Evolutionary conservation across 1,140 invertebrate genomes (phyloP).

Genomic region (Zaprionus tsacasi): DNA sequence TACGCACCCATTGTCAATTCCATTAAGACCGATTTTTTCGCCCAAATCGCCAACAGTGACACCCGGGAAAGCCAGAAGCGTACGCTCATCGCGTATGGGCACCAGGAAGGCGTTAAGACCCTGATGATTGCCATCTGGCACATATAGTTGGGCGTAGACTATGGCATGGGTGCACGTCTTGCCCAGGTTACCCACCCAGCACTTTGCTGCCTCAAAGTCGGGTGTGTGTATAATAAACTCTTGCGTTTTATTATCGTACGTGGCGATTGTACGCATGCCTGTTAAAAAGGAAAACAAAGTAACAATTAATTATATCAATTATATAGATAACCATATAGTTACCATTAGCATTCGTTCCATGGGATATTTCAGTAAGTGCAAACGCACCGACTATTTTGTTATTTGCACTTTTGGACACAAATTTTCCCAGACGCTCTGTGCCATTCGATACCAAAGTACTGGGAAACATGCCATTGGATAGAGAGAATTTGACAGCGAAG

Average conservation of each 20-base stretch:
- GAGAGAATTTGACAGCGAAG: slow-evolving; percentile 87
- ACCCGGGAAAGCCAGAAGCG: slow-evolving; percentile 89
- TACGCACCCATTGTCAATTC: slow-evolving; percentile 91
- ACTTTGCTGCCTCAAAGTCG: slow-evolving; percentile 94
- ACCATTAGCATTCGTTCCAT: slow-evolving; percentile 91
- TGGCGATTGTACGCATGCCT: slow-evolving; percentile 92
- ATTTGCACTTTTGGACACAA: slow-evolving; percentile 86
- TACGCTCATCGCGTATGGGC: slow-evolving; percentile 90
- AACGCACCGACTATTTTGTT: slow-evolving; percentile 90
- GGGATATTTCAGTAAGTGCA: slow-evolving; percentile 93
- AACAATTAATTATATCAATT: not conserved
- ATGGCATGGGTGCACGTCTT: slow-evolving; percentile 94
- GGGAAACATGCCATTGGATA: slow-evolving; percentile 87
- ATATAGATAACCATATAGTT: not conserved
- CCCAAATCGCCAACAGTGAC: slow-evolving; percentile 93
- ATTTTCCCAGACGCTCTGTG: slow-evolving; percentile 86
- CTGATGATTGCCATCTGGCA: slow-evolving; percentile 89
- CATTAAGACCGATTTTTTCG: slow-evolving; percentile 92
- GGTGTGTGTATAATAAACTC: slow-evolving; percentile 93
- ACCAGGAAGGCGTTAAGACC: slow-evolving; percentile 93
- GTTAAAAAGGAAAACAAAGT: not conserved
- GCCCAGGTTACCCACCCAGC: slow-evolving; percentile 89
- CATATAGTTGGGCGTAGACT: slow-evolving; percentile 94
- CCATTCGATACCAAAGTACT: slow-evolving; percentile 86
- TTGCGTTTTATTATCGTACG: slow-evolving; percentile 89